A percentile compares a stretch with the other conserved stretches of the same genome.
Conservation (phyloP, 2,888 invertebrate genomes). For the Cephus sareptanus region DNA sequence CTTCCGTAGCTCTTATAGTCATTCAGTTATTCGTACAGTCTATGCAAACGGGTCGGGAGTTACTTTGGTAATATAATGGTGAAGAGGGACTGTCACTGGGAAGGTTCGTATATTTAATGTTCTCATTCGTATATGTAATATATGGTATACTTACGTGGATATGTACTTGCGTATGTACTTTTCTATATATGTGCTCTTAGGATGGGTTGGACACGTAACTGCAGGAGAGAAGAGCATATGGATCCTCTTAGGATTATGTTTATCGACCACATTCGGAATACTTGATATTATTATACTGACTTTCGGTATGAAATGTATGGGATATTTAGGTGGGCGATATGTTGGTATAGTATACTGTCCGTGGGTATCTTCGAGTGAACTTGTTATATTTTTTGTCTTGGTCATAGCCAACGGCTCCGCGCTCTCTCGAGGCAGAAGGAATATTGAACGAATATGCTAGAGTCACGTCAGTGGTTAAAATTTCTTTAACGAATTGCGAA, state of each 20-base stretch:
- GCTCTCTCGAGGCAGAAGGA: no score
- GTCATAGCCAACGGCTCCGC: no score
- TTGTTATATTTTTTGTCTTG: no score
- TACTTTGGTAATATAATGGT: neutral
- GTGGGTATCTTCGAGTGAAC: no score
- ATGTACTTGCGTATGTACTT: neutral
- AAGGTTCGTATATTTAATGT: neutral
- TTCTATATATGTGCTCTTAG: neutral
- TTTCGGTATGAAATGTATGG: no score
- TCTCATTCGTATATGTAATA: neutral
- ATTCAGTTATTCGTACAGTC: neutral
- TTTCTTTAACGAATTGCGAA: no score
- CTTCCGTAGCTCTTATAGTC: neutral
- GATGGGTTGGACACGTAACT: neutral
- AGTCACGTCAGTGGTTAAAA: no score
- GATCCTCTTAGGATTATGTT: constrained; percentile 38
- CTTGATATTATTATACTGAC: no score
- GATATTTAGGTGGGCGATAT: no score
- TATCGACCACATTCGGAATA: constrained; percentile 32
- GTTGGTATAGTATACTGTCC: no score
- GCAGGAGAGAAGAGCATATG: neutral
- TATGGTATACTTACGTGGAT: neutral
- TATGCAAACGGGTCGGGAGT: neutral
- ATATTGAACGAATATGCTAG: no score
- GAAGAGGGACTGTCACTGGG: neutral